Evolutionary conservation across 2,797 vertebrate species (phyloP), one percentile per base, ranked within the genome.

Genomic region (Thripadectes ignobilis): DNA sequence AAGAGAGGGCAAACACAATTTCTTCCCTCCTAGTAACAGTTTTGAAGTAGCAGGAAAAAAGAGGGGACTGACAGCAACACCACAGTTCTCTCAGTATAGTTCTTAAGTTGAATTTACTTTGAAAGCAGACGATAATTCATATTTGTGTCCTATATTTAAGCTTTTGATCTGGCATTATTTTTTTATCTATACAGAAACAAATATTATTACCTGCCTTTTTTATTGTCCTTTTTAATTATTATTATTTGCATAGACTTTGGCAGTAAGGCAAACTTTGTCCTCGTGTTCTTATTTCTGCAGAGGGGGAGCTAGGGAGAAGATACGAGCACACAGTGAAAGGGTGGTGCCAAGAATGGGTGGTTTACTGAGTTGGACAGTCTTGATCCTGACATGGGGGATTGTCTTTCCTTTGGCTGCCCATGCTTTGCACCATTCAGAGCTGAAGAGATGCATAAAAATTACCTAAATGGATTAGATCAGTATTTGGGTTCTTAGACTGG

Each of bases 291-390:
- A 26, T 26, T 82, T 85, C 67, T 82, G 12, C 20, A 49, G 49
- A 41, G 8, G 46, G 32, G 22, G 81, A 86, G 5, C 20, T 86
- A 27, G 5, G 16, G 19, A 75, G 34, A 65, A 59, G 18, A 58
- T 0, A 45, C 6, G n/a, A 73, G 32, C 3, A 8, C 0, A 3
- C 8, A 7, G 18, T 21, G 38, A 62, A 55, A 30, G 17, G 26
- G 38, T 0, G 0, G 22, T 61, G 67, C 32, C 43, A 73, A 10
- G 51, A 78, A 14, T 9, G 6, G 16, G 24, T 88, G 45, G 4
- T 41, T 61, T 81, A 38, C 14, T 51, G 43, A 9, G 76, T 69
- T 69, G 41, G 30, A 45, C 69, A 34, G 14, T 65, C 14, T 77
- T n/a, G 46, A 2, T 54, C 18, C 21, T 68, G 32, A 22, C 20